Conservation (phyloP, 2,797 vertebrate species). For the Eurystomus glaucurus region DNA sequence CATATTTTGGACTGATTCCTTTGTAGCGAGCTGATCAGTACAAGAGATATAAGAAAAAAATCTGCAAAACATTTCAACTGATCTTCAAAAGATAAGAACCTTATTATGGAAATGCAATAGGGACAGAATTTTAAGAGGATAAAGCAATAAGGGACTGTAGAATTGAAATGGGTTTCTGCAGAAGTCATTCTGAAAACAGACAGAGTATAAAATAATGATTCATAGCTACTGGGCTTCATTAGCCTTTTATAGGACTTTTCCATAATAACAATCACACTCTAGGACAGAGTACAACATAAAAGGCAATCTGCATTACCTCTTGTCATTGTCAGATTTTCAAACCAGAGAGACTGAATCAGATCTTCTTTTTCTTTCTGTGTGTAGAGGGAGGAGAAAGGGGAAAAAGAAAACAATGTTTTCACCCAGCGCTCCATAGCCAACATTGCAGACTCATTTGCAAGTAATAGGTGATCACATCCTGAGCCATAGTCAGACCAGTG, state of each 20-base stretch:
- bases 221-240: neutral
- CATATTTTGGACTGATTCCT: neutral
- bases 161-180: neutral
- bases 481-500: neutral
- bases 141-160: neutral
- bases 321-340: neutral
- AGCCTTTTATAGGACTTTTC: neutral
- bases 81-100: neutral
- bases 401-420: neutral
- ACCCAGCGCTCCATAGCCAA: neutral
- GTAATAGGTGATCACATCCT: neutral
- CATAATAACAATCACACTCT: neutral
- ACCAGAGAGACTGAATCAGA: neutral
- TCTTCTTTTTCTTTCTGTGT: neutral
- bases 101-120: neutral
- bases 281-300: neutral
- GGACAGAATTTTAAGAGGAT: neutral
- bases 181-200: neutral
- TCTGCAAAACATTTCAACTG: neutral
- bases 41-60: neutral
- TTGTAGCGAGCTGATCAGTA: neutral
- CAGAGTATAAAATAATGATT: neutral
- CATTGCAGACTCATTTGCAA: slow-evolving; percentile 4
- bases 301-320: neutral
- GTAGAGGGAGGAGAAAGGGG: neutral